Evolutionary conservation across 1,140 invertebrate species (phyloP).

Genomic region (Ips typographus): DNA sequence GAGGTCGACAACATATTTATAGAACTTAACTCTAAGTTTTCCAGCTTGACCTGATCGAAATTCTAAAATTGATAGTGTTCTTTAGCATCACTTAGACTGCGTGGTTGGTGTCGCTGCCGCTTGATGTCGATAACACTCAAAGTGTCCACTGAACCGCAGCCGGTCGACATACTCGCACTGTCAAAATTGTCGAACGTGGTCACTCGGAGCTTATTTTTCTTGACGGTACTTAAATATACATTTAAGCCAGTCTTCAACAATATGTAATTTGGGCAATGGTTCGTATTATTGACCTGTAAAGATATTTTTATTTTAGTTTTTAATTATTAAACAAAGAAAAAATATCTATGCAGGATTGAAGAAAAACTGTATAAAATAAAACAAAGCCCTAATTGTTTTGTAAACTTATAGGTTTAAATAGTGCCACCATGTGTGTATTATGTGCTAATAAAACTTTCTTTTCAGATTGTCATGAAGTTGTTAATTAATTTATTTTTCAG

Average conservation of each 20-base stretch:
- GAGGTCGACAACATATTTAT: no score
- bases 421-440: neutral
- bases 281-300: neutral
- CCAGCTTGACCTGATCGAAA: neutral
- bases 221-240: slow-evolving; percentile 43
- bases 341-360: no score
- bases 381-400: neutral
- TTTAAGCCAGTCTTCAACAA: slow-evolving; percentile 27
- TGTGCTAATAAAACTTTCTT: no score
- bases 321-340: no score
- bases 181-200: slow-evolving; percentile 26
- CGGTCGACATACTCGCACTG: slow-evolving; percentile 5
- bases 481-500: slow-evolving; percentile 1
- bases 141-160: slow-evolving; percentile 21
- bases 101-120: slow-evolving; percentile 40
- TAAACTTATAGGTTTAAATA: neutral
- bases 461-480: neutral
- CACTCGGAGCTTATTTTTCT: slow-evolving; percentile 43
- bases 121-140: slow-evolving; percentile 34
- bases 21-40: no score
- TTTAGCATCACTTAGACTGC: slow-evolving; percentile 46
- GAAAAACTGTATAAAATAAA: no score
- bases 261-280: neutral
- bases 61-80: slow-evolving; percentile 46
- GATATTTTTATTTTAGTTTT: neutral